phyloP scores from a whole-genome alignment of 2,797 vertebrate genomes.

The Fratercula arctica region DNA sequence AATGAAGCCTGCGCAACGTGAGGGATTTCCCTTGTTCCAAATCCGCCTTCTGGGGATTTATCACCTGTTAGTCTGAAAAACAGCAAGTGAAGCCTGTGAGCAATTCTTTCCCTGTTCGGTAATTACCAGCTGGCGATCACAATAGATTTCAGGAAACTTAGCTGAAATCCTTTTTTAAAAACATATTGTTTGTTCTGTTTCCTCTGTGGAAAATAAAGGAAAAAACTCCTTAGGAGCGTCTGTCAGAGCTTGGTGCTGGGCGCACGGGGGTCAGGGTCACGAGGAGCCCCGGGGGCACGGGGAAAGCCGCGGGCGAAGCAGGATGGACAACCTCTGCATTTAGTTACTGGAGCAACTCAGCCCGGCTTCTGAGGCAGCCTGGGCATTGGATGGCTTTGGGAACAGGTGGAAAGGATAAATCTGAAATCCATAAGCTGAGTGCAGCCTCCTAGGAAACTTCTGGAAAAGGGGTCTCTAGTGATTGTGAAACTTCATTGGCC shows the following conservation, averaged over 20 bases:
- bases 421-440: not conserved
- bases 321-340: accelerated
- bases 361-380: not conserved
- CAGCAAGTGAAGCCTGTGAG: not conserved
- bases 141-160: not conserved
- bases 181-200: not conserved
- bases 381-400: not conserved
- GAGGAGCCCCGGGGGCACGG: accelerated
- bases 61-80: not conserved
- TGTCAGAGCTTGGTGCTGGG: not conserved
- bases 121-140: not conserved
- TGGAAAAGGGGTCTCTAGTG: not conserved
- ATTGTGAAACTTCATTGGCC: not conserved
- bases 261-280: accelerated
- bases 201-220: not conserved
- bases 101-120: not conserved
- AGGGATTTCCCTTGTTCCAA: not conserved
- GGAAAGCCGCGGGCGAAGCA: not conserved
- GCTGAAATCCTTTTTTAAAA: not conserved
- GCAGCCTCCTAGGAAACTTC: not conserved
- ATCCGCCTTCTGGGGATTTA: not conserved
- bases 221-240: not conserved
- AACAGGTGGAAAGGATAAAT: not conserved
- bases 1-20: not conserved
- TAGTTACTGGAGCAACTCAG: not conserved